phyloP scores from a whole-genome alignment of 1,140 invertebrate species.

The Pogonomyrmex californicus region DNA sequence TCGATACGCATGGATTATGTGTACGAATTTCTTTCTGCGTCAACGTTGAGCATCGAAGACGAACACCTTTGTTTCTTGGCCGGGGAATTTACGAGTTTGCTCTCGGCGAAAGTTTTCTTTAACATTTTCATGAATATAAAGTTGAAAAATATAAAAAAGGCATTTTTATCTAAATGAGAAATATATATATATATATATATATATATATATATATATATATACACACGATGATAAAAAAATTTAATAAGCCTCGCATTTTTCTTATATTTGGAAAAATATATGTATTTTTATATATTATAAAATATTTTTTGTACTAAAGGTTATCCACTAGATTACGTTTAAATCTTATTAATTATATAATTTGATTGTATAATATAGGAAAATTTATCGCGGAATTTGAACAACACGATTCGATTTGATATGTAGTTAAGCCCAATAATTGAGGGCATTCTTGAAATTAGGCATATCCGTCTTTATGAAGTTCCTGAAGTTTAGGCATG shows the following conservation, averaged over 20 bases:
- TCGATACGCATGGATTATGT: slow-evolving; percentile 60
- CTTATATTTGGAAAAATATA: not conserved
- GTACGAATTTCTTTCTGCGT: slow-evolving; percentile 53
- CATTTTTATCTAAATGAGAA: not conserved
- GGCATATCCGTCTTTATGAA: slow-evolving; percentile 44
- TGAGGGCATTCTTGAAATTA: slow-evolving; percentile 47
- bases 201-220: too few species aligned
- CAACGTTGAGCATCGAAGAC: slow-evolving; percentile 15
- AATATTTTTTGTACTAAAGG: not conserved
- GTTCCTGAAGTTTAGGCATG: slow-evolving; percentile 33
- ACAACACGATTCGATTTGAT: slow-evolving; percentile 3
- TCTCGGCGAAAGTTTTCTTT: slow-evolving; percentile 5
- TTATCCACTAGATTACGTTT: not conserved
- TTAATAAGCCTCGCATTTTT: not conserved
- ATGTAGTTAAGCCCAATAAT: slow-evolving; percentile 25
- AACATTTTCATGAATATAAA: not conserved
- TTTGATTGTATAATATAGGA: not conserved
- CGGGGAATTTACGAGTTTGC: slow-evolving; percentile 36
- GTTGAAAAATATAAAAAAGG: not conserved
- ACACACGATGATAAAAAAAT: not conserved
- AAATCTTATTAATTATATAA: not conserved
- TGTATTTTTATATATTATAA: not conserved
- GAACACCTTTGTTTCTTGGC: slow-evolving; percentile 27
- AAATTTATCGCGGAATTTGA: not conserved
- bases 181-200: too few species aligned